Evolutionary conservation across 2,888 invertebrate genomes (phyloP).

Genomic region (Acheta domesticus): DNA sequence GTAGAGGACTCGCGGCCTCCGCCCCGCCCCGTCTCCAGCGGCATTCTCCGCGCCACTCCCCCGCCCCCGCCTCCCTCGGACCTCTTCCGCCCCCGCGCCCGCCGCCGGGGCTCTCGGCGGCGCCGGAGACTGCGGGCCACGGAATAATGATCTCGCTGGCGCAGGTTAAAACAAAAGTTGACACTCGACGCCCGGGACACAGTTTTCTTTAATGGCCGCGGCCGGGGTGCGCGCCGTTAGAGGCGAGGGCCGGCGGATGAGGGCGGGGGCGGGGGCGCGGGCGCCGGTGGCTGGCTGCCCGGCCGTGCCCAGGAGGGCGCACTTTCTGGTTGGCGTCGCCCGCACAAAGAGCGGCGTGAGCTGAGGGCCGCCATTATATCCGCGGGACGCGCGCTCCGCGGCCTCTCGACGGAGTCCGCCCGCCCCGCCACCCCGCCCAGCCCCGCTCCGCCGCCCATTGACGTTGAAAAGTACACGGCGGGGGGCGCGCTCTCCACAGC

Average conservation of each 20-base stretch:
- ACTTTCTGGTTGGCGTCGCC: conserved; percentile 32
- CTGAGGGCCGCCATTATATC: conserved; percentile 31
- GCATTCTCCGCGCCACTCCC: too few relatives aligned
- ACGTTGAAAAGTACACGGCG: conserved; percentile 35
- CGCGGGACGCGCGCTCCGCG: background rate
- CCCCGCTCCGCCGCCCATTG: conserved; percentile 29
- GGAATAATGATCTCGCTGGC: conserved; percentile 30
- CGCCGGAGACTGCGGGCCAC: conserved; percentile 21
- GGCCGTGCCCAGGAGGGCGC: conserved; percentile 1
- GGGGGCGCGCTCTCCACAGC: conserved; percentile 28
- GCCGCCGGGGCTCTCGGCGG: background rate
- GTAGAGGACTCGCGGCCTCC: too few relatives aligned
- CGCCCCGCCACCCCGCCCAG: background rate
- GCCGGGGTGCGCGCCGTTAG: conserved; percentile 25
- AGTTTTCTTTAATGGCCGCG: conserved; percentile 34
- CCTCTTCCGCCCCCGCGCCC: background rate
- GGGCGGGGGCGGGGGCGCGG: background rate
- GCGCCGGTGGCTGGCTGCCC: conserved; percentile 8
- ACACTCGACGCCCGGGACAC: conserved; percentile 29
- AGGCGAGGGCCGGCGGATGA: background rate
- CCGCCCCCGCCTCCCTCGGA: background rate
- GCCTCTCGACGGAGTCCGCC: background rate
- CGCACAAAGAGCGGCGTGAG: conserved; percentile 23
- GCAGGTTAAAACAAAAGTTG: conserved; percentile 30
- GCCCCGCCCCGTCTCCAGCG: too few relatives aligned